phyloP scores from a whole-genome alignment of 1,140 invertebrate species.

The Cydia fagiglandana region DNA sequence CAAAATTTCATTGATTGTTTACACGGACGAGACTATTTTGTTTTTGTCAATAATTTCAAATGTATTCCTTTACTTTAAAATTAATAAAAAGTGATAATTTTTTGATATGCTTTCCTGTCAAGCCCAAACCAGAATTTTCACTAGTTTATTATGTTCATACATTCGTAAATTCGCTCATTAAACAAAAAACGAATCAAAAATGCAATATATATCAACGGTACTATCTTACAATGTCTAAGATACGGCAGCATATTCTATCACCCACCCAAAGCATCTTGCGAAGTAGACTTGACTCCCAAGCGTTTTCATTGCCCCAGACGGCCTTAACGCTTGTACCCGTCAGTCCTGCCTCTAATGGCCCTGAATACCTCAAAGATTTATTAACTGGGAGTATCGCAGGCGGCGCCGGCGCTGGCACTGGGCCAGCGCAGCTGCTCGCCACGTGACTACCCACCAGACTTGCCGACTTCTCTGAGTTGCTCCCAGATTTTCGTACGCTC shows the following conservation, averaged over 20 bases:
- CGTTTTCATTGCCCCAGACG: neutral
- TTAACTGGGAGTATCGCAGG: neutral
- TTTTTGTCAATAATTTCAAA: too few relatives aligned
- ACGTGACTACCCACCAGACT: neutral
- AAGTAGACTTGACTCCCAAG: neutral
- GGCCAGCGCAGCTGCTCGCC: neutral
- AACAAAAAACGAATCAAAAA: too few relatives aligned
- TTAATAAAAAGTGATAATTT: too few relatives aligned
- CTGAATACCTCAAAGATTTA: slow-evolving; percentile 9
- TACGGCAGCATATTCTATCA: neutral
- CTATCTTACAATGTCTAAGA: too few relatives aligned
- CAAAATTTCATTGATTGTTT: too few relatives aligned
- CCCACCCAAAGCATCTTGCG: neutral
- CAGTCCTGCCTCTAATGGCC: neutral
- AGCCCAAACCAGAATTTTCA: too few relatives aligned
- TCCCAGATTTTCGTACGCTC: neutral
- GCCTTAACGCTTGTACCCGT: neutral
- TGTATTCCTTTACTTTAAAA: too few relatives aligned
- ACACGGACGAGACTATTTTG: too few relatives aligned
- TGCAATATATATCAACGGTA: too few relatives aligned
- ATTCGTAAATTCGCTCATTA: too few relatives aligned
- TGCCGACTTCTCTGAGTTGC: neutral
- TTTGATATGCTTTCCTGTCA: too few relatives aligned
- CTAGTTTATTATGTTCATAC: too few relatives aligned
- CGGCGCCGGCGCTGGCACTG: neutral